phyloP scores from a whole-genome alignment of 2,113 vertebrate species.

The Odocoileus hemionus region DNA sequence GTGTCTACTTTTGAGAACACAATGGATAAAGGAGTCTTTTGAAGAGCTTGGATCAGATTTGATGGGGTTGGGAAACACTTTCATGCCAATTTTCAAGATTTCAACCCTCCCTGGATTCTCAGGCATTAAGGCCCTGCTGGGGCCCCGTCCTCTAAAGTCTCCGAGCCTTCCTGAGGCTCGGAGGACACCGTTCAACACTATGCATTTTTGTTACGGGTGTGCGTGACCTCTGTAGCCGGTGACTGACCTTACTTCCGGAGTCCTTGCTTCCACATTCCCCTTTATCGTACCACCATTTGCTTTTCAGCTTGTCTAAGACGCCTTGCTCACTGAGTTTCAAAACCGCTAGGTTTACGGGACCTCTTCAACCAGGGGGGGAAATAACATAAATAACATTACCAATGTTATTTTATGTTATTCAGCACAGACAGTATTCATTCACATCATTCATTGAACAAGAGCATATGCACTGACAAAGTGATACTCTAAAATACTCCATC shows the following conservation, averaged over 20 bases:
- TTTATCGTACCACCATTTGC: conserved; percentile 99
- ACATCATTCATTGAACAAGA: conserved; percentile 88
- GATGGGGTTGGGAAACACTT: not conserved
- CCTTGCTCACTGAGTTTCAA: conserved; percentile 99
- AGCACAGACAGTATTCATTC: conserved; percentile 88
- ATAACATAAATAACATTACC: conserved; percentile 99
- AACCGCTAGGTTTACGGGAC: conserved; percentile 99
- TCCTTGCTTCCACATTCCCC: conserved; percentile 98
- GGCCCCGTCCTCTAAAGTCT: conserved; percentile 50
- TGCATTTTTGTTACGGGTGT: conserved; percentile 79
- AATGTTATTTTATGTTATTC: conserved; percentile 99
- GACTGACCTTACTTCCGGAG: conserved; percentile 99
- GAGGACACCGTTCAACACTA: conserved; percentile 76
- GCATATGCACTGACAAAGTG: conserved; percentile 91
- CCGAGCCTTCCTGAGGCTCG: conserved; percentile 62
- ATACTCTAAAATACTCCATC: conserved; percentile 96
- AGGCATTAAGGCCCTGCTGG: not conserved
- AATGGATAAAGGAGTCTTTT: not conserved
- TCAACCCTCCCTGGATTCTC: conserved; percentile 51
- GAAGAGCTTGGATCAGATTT: not conserved
- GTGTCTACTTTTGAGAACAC: not conserved
- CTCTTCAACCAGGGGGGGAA: conserved; percentile 97
- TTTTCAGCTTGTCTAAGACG: conserved; percentile 99
- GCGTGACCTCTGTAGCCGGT: conserved; percentile 82
- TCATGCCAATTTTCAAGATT: not conserved